Conservation (phyloP, 92 coral and sea anemone genomes). For the Plumapathes pennacea region DNA sequence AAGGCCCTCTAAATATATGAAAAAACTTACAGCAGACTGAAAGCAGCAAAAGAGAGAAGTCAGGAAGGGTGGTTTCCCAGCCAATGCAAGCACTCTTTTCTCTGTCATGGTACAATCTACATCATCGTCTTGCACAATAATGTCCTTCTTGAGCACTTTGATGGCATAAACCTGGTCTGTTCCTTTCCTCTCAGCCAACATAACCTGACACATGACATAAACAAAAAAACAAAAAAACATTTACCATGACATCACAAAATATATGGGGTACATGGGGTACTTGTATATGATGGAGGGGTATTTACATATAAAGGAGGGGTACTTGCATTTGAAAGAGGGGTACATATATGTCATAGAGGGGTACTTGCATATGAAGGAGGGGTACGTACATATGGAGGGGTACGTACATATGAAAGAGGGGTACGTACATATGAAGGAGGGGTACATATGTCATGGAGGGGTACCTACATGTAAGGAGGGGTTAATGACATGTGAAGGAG, state of each 20-base stretch:
- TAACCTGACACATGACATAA: slow-evolving; percentile 74
- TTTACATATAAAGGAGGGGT: slow-evolving; percentile 3
- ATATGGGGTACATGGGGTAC: not conserved
- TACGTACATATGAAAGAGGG: too few relatives aligned
- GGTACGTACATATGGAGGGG: too few relatives aligned
- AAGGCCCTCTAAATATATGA: too few relatives aligned
- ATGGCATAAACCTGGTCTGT: slow-evolving; percentile 95
- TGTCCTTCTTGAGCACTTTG: slow-evolving; percentile 95
- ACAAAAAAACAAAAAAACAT: not conserved
- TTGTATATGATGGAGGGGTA: not conserved
- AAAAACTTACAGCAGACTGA: slow-evolving; percentile 80
- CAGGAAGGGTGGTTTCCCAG: slow-evolving; percentile 90
- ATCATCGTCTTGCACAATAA: slow-evolving; percentile 97
- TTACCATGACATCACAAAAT: too few relatives aligned
- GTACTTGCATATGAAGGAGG: too few relatives aligned
- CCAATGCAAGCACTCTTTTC: slow-evolving; percentile 83
- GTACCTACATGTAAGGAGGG: too few relatives aligned
- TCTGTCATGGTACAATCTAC: slow-evolving; percentile 98
- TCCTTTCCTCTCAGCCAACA: slow-evolving; percentile 92
- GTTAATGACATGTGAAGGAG: too few relatives aligned
- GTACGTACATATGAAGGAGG: too few relatives aligned
- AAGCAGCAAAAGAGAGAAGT: slow-evolving; percentile 96
- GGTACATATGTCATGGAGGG: too few relatives aligned
- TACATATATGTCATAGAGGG: too few relatives aligned
- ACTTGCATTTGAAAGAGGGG: too few relatives aligned